Evolutionary conservation across 2,113 vertebrate genomes (phyloP).

Genomic region (Dolichotis patagonum): DNA sequence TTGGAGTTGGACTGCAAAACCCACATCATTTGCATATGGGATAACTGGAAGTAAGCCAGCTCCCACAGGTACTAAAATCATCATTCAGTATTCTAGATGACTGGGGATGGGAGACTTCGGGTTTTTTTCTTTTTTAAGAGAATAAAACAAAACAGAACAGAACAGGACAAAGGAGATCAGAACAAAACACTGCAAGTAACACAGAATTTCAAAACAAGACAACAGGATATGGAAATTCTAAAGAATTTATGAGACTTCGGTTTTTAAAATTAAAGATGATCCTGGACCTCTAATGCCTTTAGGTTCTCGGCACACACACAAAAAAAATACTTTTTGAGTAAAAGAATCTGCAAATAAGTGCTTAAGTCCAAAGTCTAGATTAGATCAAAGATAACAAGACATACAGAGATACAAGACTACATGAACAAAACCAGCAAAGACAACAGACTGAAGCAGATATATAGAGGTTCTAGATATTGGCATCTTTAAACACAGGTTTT

Average conservation of each 20-base stretch:
- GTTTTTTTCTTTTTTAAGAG: neutral
- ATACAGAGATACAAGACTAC: neutral
- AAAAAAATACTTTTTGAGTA: slow-evolving; percentile 1
- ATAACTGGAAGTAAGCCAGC: neutral
- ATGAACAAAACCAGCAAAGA: neutral
- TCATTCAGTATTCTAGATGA: neutral
- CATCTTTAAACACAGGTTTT: neutral
- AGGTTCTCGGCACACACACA: neutral
- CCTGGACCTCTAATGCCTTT: neutral
- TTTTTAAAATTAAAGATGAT: slow-evolving; percentile 10
- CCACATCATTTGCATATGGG: neutral
- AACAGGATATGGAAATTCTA: too few species aligned
- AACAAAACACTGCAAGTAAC: too few species aligned
- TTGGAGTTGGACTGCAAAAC: neutral
- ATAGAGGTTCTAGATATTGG: neutral
- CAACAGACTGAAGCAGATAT: neutral
- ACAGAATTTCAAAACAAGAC: too few species aligned
- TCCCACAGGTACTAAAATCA: neutral
- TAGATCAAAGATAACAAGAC: neutral
- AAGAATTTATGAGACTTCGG: neutral
- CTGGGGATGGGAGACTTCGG: too few species aligned
- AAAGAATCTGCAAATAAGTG: too few species aligned
- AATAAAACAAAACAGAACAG: too few species aligned
- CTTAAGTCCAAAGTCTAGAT: neutral
- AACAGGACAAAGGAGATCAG: too few species aligned